These are phyloP conservation scores for Entomobrya multifasciata DNA, from an alignment of 2,888 invertebrate genomes.

Conservation along the genomic window DNA sequence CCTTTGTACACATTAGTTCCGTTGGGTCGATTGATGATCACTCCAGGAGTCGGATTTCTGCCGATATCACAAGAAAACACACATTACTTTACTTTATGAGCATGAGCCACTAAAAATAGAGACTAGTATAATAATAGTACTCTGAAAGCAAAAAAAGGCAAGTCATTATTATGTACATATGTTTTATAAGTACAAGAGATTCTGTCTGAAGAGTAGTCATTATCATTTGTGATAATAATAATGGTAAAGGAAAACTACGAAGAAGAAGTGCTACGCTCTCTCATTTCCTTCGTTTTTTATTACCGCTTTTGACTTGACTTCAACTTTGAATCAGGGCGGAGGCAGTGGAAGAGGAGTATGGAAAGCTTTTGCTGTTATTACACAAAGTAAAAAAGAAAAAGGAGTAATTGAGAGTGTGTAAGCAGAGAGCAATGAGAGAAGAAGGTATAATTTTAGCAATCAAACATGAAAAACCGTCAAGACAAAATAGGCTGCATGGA, in stretches of 20 bases:
- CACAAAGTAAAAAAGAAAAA: too few relatives aligned
- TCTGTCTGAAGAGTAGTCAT: conserved; percentile 34
- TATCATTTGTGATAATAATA: conserved; percentile 38
- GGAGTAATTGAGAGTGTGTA: background rate
- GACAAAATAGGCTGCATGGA: background rate
- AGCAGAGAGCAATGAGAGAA: background rate
- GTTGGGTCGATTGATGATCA: conserved; percentile 84
- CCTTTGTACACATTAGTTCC: conserved; percentile 84
- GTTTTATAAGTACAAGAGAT: background rate
- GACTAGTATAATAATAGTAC: background rate
- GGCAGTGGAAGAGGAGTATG: background rate
- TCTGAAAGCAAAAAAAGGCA: background rate
- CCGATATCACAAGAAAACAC: conserved; percentile 67
- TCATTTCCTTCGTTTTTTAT: conserved; percentile 4
- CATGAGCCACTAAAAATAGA: background rate
- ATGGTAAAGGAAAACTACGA: conserved; percentile 20
- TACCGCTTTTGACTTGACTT: background rate
- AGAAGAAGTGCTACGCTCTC: conserved; percentile 7
- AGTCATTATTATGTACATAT: conserved; percentile 10
- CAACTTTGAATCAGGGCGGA: background rate
- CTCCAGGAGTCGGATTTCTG: conserved; percentile 84
- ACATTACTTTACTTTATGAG: background rate
- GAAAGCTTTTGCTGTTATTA: too few relatives aligned
- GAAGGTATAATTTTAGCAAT: conserved; percentile 37
- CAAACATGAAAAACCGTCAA: conserved; percentile 11